phyloP scores from a whole-genome alignment of 2,113 vertebrate genomes.

The Dermatemys mawii region DNA sequence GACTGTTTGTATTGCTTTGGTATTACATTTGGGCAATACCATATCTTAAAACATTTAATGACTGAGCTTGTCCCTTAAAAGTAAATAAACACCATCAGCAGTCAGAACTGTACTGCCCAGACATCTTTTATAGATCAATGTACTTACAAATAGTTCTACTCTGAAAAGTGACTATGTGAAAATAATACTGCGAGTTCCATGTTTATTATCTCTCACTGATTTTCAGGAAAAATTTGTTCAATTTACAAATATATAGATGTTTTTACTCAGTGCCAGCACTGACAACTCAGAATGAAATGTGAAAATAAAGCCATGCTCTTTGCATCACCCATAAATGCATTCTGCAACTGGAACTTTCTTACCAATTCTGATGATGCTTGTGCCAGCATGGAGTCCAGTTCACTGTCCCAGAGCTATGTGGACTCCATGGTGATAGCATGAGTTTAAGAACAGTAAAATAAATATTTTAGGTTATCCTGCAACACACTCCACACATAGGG shows the following conservation, averaged over 20 bases:
- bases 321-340: neutral
- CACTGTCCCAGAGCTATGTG: neutral
- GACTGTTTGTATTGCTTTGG: slow-evolving; percentile 13
- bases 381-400: neutral
- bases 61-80: slow-evolving; percentile 12
- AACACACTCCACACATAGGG: neutral
- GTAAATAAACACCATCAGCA: slow-evolving; percentile 37
- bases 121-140: neutral
- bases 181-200: slow-evolving; percentile 18
- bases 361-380: neutral
- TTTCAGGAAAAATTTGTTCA: neutral
- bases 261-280: slow-evolving; percentile 6
- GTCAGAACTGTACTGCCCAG: neutral
- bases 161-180: slow-evolving; percentile 7
- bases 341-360: neutral
- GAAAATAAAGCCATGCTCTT: neutral
- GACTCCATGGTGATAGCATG: neutral
- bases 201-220: neutral
- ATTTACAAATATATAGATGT: neutral
- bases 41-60: neutral
- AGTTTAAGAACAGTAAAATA: neutral
- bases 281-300: neutral
- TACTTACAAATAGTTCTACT: neutral
- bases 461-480: neutral
- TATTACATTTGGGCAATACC: slow-evolving; percentile 38